phyloP scores from a whole-genome alignment of 1,140 invertebrate species.

The Drosophila takahashii region DNA sequence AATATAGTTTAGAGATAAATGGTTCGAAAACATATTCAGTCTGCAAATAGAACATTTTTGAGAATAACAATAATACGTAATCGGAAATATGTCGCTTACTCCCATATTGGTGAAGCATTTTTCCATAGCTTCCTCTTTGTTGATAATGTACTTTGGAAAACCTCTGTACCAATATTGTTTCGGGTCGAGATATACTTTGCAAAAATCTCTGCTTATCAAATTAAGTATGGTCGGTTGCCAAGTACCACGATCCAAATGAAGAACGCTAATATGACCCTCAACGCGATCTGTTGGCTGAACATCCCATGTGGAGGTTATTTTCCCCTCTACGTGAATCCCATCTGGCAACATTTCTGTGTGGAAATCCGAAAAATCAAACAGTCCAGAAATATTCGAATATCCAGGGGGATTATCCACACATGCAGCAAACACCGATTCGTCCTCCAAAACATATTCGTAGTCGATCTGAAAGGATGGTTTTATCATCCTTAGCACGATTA shows the following conservation, averaged over 20 bases:
- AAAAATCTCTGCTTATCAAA: neutral
- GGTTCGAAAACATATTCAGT: neutral
- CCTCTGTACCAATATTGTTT: neutral
- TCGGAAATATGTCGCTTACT: neutral
- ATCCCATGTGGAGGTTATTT: neutral
- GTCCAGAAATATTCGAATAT: neutral
- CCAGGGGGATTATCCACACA: neutral
- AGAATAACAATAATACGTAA: neutral
- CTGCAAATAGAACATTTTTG: neutral
- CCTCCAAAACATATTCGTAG: conserved; percentile 8
- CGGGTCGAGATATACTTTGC: conserved; percentile 2
- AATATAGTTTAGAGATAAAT: neutral
- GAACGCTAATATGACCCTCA: neutral
- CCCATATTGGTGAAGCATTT: neutral
- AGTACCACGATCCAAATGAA: conserved; percentile 6
- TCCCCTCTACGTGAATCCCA: neutral
- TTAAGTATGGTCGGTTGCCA: conserved; percentile 18
- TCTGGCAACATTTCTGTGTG: neutral
- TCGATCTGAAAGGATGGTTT: neutral
- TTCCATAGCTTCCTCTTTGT: neutral
- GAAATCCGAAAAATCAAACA: neutral
- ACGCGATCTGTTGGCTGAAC: conserved; percentile 6
- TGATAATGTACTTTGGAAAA: neutral
- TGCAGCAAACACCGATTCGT: neutral
- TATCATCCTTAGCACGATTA: neutral